Evolutionary conservation across 2,888 invertebrate species (phyloP).

Genomic region (Heliconius charithonia): DNA sequence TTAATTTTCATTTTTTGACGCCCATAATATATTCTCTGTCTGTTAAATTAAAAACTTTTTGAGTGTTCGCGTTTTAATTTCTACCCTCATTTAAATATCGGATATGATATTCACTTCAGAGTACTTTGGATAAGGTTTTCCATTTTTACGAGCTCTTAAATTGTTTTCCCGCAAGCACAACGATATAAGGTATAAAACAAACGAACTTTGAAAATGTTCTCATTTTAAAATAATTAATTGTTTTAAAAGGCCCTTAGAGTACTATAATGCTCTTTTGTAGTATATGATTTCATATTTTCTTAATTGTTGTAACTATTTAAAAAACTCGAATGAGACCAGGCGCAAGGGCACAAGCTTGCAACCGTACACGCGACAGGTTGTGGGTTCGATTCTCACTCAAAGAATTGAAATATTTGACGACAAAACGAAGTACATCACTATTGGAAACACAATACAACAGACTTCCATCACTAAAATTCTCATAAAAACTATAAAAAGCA

Average conservation of each 20-base stretch:
- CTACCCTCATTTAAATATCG: constrained; percentile 49
- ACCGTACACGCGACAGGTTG: too few relatives aligned
- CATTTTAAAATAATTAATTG: not conserved
- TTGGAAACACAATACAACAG: not conserved
- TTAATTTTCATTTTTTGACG: constrained; percentile 54
- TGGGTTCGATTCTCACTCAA: too few relatives aligned
- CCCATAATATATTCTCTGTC: constrained; percentile 53
- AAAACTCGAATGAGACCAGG: too few relatives aligned
- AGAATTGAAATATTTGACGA: too few relatives aligned
- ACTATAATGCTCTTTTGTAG: too few relatives aligned
- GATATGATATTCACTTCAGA: constrained; percentile 42
- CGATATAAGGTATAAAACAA: not conserved
- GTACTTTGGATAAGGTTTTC: not conserved
- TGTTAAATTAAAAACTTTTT: constrained; percentile 56
- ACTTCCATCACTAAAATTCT: not conserved
- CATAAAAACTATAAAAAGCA: not conserved
- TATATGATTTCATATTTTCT: not conserved
- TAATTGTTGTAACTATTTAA: not conserved
- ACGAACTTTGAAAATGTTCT: not conserved
- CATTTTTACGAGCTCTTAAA: constrained; percentile 13
- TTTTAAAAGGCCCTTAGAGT: not conserved
- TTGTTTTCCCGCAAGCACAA: constrained; percentile 1
- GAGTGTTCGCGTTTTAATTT: constrained; percentile 46
- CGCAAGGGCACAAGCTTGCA: too few relatives aligned
- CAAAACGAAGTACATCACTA: not conserved